A percentile compares a stretch with the other conserved stretches of the same genome.
phyloP scores from a whole-genome alignment of 2,888 invertebrate species.

The Caenorhabditis panamensis region DNA sequence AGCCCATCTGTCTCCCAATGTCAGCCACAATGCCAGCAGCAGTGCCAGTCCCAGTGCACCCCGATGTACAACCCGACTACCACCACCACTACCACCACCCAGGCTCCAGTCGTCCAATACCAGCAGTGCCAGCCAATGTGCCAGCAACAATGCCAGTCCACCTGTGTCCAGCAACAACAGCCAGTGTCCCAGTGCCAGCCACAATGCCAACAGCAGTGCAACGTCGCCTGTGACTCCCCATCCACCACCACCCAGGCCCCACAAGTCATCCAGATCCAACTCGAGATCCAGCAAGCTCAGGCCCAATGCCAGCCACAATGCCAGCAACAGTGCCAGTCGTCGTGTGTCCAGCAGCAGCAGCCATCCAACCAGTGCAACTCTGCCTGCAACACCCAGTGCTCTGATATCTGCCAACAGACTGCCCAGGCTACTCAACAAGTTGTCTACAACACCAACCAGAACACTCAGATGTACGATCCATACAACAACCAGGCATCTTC shows the following conservation, averaged over 20 bases:
- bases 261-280: conserved; percentile 56
- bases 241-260: conserved; percentile 59
- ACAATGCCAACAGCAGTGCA: conserved; percentile 59
- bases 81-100: conserved; percentile 52
- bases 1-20: conserved; percentile 49
- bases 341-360: conserved; percentile 67
- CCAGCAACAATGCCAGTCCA: conserved; percentile 58
- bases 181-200: conserved; percentile 65
- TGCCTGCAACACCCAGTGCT: conserved; percentile 62
- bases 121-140: conserved; percentile 45
- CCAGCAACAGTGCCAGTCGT: conserved; percentile 67
- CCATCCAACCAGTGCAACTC: conserved; percentile 59
- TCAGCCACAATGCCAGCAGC: conserved; percentile 62
- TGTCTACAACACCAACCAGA: conserved; percentile 11
- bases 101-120: conserved; percentile 40
- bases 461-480: conserved; percentile 51
- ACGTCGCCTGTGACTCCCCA: conserved; percentile 50
- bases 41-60: conserved; percentile 60
- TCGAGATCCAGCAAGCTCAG: conserved; percentile 61
- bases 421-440: conserved; percentile 50
- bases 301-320: conserved; percentile 69
- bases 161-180: conserved; percentile 51
- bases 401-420: conserved; percentile 54
- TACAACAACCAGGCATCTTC: conserved; percentile 42
- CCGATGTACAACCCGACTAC: conserved; percentile 51